A percentile compares a stretch with the other conserved stretches of the same genome.
Evolutionary conservation across 2,888 invertebrate genomes (phyloP).

Genomic region (Sicus ferrugineus): DNA sequence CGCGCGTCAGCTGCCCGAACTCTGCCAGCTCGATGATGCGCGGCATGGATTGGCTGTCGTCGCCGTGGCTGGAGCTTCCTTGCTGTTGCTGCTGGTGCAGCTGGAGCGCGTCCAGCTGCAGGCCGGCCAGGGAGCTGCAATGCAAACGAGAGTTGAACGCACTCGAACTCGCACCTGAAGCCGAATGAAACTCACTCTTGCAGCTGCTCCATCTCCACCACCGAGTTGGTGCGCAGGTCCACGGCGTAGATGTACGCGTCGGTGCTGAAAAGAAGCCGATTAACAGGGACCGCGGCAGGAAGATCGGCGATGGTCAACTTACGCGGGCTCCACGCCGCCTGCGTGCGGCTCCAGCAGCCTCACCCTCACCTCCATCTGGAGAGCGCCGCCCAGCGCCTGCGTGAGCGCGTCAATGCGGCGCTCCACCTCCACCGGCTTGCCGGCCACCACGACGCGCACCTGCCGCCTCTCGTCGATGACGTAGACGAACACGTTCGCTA

Average conservation of each 20-base stretch:
- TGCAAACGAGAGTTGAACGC: not conserved
- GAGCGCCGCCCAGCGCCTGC: slow-evolving; percentile 73
- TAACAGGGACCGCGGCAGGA: not conserved
- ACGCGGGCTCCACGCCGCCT: slow-evolving; percentile 66
- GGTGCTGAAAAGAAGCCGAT: slow-evolving; percentile 70
- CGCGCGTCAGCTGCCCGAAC: slow-evolving; percentile 56
- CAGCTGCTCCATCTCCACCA: slow-evolving; percentile 81
- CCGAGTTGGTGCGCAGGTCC: slow-evolving; percentile 80
- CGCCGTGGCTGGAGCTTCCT: slow-evolving; percentile 33
- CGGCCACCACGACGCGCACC: slow-evolving; percentile 79
- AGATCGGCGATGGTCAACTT: slow-evolving; percentile 43
- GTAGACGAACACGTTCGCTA: slow-evolving; percentile 87
- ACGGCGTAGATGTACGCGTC: slow-evolving; percentile 87
- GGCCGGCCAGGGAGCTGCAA: slow-evolving; percentile 68
- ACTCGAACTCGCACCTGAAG: not conserved
- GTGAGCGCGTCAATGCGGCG: slow-evolving; percentile 76
- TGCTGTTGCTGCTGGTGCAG: slow-evolving; percentile 46
- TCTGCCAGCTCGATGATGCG: slow-evolving; percentile 71
- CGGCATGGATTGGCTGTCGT: slow-evolving; percentile 67
- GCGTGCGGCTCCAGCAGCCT: slow-evolving; percentile 79
- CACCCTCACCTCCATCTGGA: slow-evolving; percentile 80
- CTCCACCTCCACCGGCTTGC: slow-evolving; percentile 80
- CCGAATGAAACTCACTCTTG: slow-evolving; percentile 70
- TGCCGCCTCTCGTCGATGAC: slow-evolving; percentile 83
- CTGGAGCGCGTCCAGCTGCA: slow-evolving; percentile 49